A percentile compares a stretch with the other conserved stretches of the same genome.
Conservation (phyloP, 2,113 vertebrate genomes). For the Trachemys scripta region DNA sequence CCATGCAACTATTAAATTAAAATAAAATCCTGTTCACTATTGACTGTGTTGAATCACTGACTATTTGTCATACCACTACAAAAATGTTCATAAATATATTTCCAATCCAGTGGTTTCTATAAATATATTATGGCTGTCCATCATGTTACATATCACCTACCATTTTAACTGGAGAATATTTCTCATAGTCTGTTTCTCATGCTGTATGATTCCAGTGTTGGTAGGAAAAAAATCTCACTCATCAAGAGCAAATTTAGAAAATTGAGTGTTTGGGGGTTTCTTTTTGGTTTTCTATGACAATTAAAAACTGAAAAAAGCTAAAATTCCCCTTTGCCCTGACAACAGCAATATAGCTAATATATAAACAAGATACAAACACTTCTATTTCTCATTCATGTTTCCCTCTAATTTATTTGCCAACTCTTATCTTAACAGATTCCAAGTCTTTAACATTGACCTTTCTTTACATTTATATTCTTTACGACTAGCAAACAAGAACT, state of each 20-base stretch:
- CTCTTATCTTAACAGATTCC: neutral
- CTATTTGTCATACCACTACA: neutral
- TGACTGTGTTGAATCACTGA: neutral
- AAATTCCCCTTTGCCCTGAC: neutral
- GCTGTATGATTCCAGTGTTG: neutral
- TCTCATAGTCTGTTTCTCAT: neutral
- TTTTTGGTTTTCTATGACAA: neutral
- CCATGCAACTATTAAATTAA: neutral
- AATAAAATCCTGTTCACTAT: neutral
- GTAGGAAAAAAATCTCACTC: neutral
- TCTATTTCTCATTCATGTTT: conserved; percentile 32
- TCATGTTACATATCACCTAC: neutral
- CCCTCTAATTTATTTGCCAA: neutral
- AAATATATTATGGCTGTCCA: neutral
- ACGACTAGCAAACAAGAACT: neutral
- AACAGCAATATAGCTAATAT: conserved; percentile 30
- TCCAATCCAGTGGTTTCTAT: neutral
- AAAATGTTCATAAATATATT: neutral
- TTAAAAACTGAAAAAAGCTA: neutral
- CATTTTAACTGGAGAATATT: neutral
- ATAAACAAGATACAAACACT: conserved; percentile 39
- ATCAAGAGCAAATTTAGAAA: neutral
- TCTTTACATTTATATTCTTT: conserved; percentile 36
- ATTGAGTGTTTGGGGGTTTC: neutral
- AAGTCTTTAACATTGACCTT: conserved; percentile 33